Evolutionary conservation across 2,113 vertebrate species (phyloP).

Genomic region (Alces alces): DNA sequence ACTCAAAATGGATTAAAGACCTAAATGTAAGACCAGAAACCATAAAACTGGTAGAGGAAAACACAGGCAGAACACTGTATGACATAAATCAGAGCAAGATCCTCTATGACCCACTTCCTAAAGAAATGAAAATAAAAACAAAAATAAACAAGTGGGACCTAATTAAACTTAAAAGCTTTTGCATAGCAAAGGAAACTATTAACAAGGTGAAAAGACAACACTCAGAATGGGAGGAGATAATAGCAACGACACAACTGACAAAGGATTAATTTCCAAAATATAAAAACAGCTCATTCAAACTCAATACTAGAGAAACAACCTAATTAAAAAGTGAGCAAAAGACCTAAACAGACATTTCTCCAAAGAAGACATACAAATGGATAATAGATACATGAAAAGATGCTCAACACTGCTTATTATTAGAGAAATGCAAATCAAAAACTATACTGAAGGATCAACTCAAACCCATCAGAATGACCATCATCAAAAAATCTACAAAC

Average conservation of each 20-base stretch:
- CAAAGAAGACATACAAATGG: not conserved
- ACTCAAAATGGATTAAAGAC: not conserved
- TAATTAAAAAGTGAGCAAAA: not conserved
- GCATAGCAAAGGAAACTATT: not conserved
- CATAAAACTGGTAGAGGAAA: not conserved
- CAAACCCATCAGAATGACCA: not conserved
- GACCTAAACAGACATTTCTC: not conserved
- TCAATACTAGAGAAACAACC: not conserved
- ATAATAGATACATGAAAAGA: not conserved
- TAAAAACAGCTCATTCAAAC: not conserved
- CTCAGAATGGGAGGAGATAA: not conserved
- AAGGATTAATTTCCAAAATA: not conserved
- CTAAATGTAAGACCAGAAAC: not conserved
- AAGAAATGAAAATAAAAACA: not conserved
- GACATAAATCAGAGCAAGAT: not conserved
- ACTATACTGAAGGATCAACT: not conserved
- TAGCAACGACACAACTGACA: not conserved
- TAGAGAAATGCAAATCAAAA: not conserved
- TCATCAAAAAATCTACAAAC: not conserved
- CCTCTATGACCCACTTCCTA: not conserved
- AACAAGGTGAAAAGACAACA: not conserved
- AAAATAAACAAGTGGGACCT: not conserved
- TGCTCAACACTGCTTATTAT: not conserved
- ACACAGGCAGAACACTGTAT: not conserved
- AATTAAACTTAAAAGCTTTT: not conserved